Conservation (phyloP, 2,113 vertebrate genomes). For the Crotalus helleri region DNA sequence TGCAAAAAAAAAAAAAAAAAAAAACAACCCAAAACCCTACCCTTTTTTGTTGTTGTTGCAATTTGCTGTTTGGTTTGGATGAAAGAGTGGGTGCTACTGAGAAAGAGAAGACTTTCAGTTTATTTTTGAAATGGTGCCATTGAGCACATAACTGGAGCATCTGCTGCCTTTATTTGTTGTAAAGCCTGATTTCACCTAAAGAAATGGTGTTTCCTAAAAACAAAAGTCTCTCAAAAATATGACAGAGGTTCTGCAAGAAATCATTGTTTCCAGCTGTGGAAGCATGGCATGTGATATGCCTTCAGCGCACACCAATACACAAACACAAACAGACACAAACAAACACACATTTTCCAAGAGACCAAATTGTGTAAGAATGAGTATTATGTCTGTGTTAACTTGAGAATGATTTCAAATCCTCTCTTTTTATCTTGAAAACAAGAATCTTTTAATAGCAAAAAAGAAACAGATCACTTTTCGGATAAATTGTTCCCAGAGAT, state of each 20-base stretch:
- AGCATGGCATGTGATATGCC: not conserved
- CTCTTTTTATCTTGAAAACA: not conserved
- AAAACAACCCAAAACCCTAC: no score
- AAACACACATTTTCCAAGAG: not conserved
- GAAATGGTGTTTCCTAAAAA: not conserved
- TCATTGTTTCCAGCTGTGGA: not conserved
- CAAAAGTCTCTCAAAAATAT: rapidly evolving
- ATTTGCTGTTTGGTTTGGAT: not conserved
- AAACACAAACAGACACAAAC: not conserved
- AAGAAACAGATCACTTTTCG: not conserved
- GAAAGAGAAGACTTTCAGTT: not conserved
- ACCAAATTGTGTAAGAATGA: not conserved
- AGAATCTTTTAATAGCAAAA: not conserved
- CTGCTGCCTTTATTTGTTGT: not conserved
- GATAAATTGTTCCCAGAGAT: not conserved
- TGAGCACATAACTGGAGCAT: not conserved
- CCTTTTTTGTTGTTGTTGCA: not conserved
- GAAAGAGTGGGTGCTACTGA: not conserved
- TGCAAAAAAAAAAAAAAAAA: no score
- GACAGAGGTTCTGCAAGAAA: not conserved
- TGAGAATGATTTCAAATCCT: not conserved
- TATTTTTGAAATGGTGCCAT: not conserved
- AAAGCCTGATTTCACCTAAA: not conserved
- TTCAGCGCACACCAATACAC: not conserved
- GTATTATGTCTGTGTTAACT: not conserved